Evolutionary conservation across 2,888 invertebrate genomes (phyloP).

Genomic region (Lycaena phlaeas): DNA sequence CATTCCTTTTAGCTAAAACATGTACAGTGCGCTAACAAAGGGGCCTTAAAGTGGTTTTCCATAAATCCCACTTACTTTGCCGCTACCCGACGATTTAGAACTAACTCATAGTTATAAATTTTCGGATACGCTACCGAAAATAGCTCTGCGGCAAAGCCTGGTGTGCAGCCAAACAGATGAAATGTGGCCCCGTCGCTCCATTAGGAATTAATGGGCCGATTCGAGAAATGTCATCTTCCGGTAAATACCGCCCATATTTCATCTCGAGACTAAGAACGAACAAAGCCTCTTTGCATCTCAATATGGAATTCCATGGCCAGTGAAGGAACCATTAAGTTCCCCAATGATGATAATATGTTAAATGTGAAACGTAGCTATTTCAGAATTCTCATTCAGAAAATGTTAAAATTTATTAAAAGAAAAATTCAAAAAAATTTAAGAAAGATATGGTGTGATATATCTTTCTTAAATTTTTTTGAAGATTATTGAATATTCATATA

Average conservation of each 20-base stretch:
- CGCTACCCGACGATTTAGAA: conserved; percentile 62
- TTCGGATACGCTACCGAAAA: conserved; percentile 60
- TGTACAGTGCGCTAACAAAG: conserved; percentile 35
- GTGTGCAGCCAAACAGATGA: conserved; percentile 68
- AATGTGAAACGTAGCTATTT: no score
- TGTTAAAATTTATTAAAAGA: no score
- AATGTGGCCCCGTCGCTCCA: conserved; percentile 62
- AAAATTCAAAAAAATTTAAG: no score
- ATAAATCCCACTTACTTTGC: conserved; percentile 63
- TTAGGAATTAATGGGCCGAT: conserved; percentile 70
- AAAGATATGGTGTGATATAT: no score
- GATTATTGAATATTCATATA: no score
- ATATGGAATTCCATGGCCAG: conserved; percentile 6
- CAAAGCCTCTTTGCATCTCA: conserved; percentile 11
- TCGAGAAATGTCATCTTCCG: conserved; percentile 67
- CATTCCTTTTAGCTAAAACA: conserved; percentile 17
- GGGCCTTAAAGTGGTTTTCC: conserved; percentile 43
- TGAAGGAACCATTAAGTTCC: conserved; percentile 28
- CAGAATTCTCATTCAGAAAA: no score
- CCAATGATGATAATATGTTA: no score
- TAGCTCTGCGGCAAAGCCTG: conserved; percentile 56
- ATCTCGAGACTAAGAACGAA: conserved; percentile 36
- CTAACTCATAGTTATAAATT: conserved; percentile 65
- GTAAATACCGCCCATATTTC: conserved; percentile 59
- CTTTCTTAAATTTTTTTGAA: no score